Base-by-base conservation (phyloP, 1,140 invertebrate genomes). In the Drosophila varians region DNA sequence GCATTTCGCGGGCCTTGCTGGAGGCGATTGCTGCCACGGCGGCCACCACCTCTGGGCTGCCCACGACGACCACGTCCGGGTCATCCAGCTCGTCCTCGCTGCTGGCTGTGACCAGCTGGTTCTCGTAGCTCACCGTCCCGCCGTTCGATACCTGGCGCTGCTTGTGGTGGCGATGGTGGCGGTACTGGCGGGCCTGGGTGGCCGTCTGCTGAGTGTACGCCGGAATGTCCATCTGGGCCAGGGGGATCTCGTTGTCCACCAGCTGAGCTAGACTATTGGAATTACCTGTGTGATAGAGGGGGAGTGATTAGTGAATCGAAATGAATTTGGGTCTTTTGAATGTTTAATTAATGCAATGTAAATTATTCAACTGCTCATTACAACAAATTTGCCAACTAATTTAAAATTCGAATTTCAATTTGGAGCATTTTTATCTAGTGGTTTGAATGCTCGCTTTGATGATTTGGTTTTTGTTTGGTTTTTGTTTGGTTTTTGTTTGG, bases 251-350 rank as follows among this genome's bases (percentile, higher is more conserved):
- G 72, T 93, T 94, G 58, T 92, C 92, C 51, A 94, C 93, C 58
- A 94, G 91, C 71, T 94, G 93, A 54, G 93, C 93, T 86, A 94
- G 92, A 86, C 94, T 94, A 90, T 93, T 94, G 54, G 93, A 93
- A 75, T 94, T 94, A 89, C 93, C 94, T 93, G 74, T 92, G 53
- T 43, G 43, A 23, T 21, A 21, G 21, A 21, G 21, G 4, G 21
- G 4, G 21, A 45, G 57, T 80, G 53, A 49, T 43, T 57, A 58
- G 55, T 34, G 36, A 21, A 45, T 48, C 38, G 55, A 14, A 46
- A 21, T 48, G 31, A 40, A 48, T 58, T 47, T 16, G 14, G 9
- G 48, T 74, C 14, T 42, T 40, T 66, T 66, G 47, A 47, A 62
- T 69, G 47, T 64, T 58, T 77, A 57, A 46, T 74, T 82, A 82